phyloP scores from a whole-genome alignment of 1,140 invertebrate species.

The Drosophila auraria region DNA sequence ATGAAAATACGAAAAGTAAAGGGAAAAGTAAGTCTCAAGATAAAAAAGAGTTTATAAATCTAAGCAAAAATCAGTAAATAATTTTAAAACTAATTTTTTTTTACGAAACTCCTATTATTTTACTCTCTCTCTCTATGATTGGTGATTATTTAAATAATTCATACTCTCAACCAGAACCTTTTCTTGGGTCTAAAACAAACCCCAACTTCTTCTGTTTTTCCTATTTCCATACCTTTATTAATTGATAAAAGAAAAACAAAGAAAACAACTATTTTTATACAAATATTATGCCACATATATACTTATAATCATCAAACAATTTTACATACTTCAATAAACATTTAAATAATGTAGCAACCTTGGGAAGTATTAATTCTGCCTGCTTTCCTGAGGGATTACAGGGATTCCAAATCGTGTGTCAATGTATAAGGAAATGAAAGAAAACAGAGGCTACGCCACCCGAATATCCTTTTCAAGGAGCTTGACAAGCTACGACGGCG shows the following conservation, averaged over 20 bases:
- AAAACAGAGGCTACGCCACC: too few relatives aligned
- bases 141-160: too few relatives aligned
- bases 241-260: not conserved
- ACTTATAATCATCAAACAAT: not conserved
- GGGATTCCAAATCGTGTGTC: not conserved
- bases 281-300: not conserved
- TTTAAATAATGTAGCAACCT: not conserved
- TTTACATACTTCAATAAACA: not conserved
- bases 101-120: not conserved
- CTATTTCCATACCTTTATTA: too few relatives aligned
- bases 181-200: too few relatives aligned
- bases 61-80: too few relatives aligned
- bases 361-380: not conserved
- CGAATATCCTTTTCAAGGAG: constrained; percentile 17
- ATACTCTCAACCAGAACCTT: too few relatives aligned
- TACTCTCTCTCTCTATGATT: not conserved
- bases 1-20: too few relatives aligned
- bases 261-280: not conserved
- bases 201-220: too few relatives aligned
- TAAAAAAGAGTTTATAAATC: too few relatives aligned
- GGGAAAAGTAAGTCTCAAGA: too few relatives aligned
- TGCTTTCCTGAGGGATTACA: not conserved
- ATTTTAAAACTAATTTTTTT: too few relatives aligned
- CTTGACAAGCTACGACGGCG: constrained; percentile 16
- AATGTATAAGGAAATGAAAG: not conserved